phyloP scores from a whole-genome alignment of 2,888 invertebrate species.

The Pterobdella sp. region DNA sequence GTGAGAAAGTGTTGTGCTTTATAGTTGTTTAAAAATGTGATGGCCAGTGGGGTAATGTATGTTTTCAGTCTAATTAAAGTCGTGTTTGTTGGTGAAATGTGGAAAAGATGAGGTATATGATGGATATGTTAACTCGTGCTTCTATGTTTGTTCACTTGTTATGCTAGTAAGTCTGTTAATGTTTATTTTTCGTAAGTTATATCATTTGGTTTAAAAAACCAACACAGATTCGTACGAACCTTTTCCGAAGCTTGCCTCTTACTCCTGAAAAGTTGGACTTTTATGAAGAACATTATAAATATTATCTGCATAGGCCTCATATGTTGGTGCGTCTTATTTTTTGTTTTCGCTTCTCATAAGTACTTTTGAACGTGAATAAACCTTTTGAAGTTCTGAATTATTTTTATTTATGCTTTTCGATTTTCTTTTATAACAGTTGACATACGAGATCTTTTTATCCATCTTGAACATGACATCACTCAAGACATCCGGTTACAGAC shows the following conservation, averaged over 20 bases:
- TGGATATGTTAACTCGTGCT: too few species aligned
- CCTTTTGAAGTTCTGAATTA: too few species aligned
- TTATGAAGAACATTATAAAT: slow-evolving; percentile 12
- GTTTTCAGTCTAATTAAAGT: too few species aligned
- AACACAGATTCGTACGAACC: slow-evolving; percentile 6
- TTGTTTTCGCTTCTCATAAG: neutral
- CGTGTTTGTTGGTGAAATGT: too few species aligned
- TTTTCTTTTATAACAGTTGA: neutral
- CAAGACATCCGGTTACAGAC: neutral
- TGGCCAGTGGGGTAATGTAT: too few species aligned
- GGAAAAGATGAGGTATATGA: too few species aligned
- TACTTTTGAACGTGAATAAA: neutral
- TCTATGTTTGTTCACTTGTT: too few species aligned
- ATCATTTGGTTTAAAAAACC: neutral
- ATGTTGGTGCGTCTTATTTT: neutral
- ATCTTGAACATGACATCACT: neutral
- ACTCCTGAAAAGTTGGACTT: slow-evolving; percentile 6
- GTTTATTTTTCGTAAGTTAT: neutral
- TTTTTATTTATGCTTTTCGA: neutral
- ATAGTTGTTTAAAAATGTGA: too few species aligned
- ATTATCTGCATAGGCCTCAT: slow-evolving; percentile 11
- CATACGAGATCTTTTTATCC: neutral
- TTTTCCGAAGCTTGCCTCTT: slow-evolving; percentile 18
- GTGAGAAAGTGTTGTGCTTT: neutral
- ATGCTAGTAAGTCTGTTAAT: neutral